Percentiles rank a stretch among this genome's conserved stretches.
phyloP scores from a whole-genome alignment of 2,888 invertebrate genomes.

The Steinernema scapterisci region DNA sequence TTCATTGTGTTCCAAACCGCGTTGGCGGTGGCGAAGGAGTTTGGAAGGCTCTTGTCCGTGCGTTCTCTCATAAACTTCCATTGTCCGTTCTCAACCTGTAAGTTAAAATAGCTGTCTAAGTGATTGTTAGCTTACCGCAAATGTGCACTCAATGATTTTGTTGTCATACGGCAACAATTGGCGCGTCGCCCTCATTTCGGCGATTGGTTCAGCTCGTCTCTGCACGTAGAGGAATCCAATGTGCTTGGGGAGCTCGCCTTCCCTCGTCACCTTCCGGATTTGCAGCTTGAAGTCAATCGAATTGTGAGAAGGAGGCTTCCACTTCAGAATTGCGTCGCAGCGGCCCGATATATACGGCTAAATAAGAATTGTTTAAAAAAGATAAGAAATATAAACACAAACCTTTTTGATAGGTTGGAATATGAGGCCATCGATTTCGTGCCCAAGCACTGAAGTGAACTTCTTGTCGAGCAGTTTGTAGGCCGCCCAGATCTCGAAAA shows the following conservation, averaged over 20 bases:
- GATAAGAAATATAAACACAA: slow-evolving; percentile 58
- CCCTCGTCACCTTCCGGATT: slow-evolving; percentile 73
- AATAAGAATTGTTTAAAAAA: slow-evolving; percentile 55
- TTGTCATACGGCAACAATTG: slow-evolving; percentile 80
- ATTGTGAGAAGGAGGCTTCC: slow-evolving; percentile 93
- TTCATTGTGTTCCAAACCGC: slow-evolving; percentile 64
- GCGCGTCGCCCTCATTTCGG: slow-evolving; percentile 73
- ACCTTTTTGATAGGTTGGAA: slow-evolving; percentile 90
- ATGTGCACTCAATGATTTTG: slow-evolving; percentile 91
- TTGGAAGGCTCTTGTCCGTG: slow-evolving; percentile 94
- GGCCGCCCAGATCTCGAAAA: slow-evolving; percentile 77
- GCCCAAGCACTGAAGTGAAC: slow-evolving; percentile 82
- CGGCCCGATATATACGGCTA: slow-evolving; percentile 83
- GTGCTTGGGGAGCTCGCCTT: slow-evolving; percentile 67
- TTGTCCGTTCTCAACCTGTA: slow-evolving; percentile 56
- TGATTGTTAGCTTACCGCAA: slow-evolving; percentile 34
- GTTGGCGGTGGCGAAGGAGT: slow-evolving; percentile 81
- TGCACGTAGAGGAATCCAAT: slow-evolving; percentile 65
- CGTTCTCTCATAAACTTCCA: slow-evolving; percentile 95
- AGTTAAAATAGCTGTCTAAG: neutral
- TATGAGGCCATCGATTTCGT: slow-evolving; percentile 96
- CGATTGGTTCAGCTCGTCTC: slow-evolving; percentile 74
- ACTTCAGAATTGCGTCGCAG: slow-evolving; percentile 86
- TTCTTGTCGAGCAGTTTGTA: slow-evolving; percentile 73
- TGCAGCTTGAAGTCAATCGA: slow-evolving; percentile 92